Base-by-base conservation (phyloP, 2,888 invertebrate genomes). In the Aphodius granarius region DNA sequence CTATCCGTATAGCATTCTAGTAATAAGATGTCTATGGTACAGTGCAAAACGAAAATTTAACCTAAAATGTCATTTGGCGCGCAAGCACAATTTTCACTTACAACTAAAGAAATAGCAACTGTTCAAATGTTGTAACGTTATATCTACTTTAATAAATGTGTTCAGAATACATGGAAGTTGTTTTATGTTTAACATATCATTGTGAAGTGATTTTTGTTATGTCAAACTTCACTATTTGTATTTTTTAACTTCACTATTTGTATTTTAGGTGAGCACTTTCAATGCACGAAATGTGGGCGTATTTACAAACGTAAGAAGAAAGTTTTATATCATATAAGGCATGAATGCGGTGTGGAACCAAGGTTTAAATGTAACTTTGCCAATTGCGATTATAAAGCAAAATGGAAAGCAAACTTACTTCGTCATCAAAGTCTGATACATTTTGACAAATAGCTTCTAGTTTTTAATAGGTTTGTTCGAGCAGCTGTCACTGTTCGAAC, bases 221-320 rank as follows among this genome's bases (percentile, higher is more conserved):
- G 43, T 43, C 1, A 43, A 43, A 9, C 43, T n/a, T 6, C 43
- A 43, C 43, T 9, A 9, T 43, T 43, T 3, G 13, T 43, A 43
- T 43, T 43, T 43, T 43, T 9, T 43, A 43, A 43, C 1, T 9
- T 43, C 13, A 13, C n/a, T n/a, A n/a, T n/a, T 43, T 43, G 43
- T 43, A 3, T 43, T 43, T 43, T 43, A 43, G 43, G 43, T 43
- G 43, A 13, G 3, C 13, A 6, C 13, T 43, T 43, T 13, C 43
- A 43, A 0, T 43, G 43, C 3, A 6, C 43, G 13, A 43, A 43
- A 43, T 76, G 76, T 21, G 66, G 72, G 18, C 74, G 74, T 63
- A 66, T 63, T 6, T 76, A 76, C 63, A 68, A 71, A 17, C 71
- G 72, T 9, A 76, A 76, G 20, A 65, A 72, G 22, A 90, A 89